These are phyloP conservation scores for Eubasilissa splendida DNA, from an alignment of 2,888 invertebrate species.

Conservation along the genomic window DNA sequence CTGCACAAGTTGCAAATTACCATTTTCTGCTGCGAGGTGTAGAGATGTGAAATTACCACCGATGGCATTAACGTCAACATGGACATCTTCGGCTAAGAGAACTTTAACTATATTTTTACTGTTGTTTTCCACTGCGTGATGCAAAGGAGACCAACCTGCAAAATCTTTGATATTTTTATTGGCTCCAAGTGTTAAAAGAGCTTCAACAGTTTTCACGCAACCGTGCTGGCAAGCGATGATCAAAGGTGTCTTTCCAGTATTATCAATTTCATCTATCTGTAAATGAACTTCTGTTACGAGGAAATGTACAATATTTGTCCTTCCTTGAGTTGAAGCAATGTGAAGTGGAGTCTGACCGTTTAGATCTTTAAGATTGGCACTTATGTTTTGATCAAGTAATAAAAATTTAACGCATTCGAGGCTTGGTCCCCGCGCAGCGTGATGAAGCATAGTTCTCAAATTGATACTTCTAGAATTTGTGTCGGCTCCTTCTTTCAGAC, in stretches of 20 bases:
- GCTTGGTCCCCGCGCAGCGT: slow-evolving; percentile 6
- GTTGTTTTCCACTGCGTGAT: slow-evolving; percentile 24
- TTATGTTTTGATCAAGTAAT: neutral
- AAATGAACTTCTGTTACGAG: neutral
- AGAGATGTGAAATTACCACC: slow-evolving; percentile 11
- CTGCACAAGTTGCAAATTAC: slow-evolving; percentile 8
- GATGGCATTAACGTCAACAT: neutral
- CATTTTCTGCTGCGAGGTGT: slow-evolving; percentile 14
- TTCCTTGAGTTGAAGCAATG: slow-evolving; percentile 12
- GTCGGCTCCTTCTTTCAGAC: neutral
- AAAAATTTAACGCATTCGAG: slow-evolving; percentile 15
- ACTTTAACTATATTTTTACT: neutral
- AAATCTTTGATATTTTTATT: neutral
- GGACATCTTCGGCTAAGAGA: neutral
- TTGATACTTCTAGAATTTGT: slow-evolving; percentile 3
- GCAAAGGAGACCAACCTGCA: slow-evolving; percentile 4
- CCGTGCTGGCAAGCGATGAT: slow-evolving; percentile 10
- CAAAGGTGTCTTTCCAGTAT: neutral
- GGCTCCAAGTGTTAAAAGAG: neutral
- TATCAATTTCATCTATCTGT: neutral
- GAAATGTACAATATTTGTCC: slow-evolving; percentile 3
- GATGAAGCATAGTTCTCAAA: neutral
- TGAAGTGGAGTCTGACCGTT: slow-evolving; percentile 1
- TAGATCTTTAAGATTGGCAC: neutral
- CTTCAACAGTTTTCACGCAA: neutral